These are phyloP conservation scores for Cranoglanis bouderius DNA, from an alignment of 2,113 vertebrate species.

Conservation along the genomic window DNA sequence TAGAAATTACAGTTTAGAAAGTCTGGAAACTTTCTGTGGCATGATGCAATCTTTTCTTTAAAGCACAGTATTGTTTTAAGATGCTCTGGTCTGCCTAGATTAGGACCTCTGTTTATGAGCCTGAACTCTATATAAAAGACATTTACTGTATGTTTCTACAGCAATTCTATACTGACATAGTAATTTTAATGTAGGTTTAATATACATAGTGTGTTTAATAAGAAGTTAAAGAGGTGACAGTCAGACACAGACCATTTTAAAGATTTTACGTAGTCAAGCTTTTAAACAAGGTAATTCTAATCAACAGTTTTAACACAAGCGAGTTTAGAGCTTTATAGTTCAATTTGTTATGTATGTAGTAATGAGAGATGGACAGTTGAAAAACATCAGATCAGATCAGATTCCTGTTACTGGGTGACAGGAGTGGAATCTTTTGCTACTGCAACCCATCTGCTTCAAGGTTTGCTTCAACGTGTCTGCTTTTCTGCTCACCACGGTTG, in stretches of 20 bases:
- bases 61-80: constrained; percentile 35
- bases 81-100: neutral
- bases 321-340: neutral
- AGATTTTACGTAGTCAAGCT: neutral
- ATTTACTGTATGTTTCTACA: neutral
- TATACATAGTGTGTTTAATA: neutral
- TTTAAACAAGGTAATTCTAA: neutral
- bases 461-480: neutral
- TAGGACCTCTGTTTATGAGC: constrained; percentile 12
- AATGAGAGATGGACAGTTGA: neutral
- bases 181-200: neutral
- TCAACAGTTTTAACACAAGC: neutral
- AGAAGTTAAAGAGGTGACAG: neutral
- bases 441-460: neutral
- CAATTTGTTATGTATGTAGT: neutral
- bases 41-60: constrained; percentile 42
- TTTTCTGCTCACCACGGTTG: neutral
- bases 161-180: neutral
- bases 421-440: neutral
- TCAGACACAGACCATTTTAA: neutral
- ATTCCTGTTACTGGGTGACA: neutral
- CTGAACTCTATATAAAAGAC: neutral
- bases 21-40: constrained; percentile 45
- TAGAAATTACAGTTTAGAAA: constrained; percentile 43
- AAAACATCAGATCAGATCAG: neutral